Percentiles rank a stretch among this genome's conserved stretches.
These are phyloP conservation scores for Cyprinella venusta DNA, from an alignment of 2,797 vertebrate species.

Conservation along the genomic window DNA sequence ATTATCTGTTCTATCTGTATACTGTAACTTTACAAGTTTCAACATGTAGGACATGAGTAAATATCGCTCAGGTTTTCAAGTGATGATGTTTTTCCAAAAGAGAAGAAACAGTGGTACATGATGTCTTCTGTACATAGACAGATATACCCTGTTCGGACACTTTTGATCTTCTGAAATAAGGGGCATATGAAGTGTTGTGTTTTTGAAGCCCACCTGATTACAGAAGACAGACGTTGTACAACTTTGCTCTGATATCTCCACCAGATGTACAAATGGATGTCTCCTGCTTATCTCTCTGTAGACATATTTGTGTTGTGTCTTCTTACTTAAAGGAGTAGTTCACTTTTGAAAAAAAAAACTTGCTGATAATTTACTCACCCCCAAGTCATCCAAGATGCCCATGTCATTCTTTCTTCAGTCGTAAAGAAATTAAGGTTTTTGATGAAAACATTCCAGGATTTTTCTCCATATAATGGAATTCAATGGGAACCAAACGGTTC, in stretches of 20 bases:
- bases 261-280: conserved; percentile 12
- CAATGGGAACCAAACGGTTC: no score
- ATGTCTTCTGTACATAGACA: not conserved
- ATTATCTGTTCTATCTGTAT: conserved; percentile 23
- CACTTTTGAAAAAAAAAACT: no score
- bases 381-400: no score
- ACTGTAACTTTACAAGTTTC: conserved; percentile 6
- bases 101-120: not conserved
- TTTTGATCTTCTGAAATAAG: conserved; percentile 4
- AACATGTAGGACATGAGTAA: conserved; percentile 3
- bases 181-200: not conserved
- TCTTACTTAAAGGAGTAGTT: not conserved
- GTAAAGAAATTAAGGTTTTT: no score
- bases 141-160: not conserved
- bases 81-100: not conserved
- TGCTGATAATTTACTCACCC: no score
- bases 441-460: no score
- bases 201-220: not conserved
- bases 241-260: conserved; percentile 6
- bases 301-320: conserved; percentile 15
- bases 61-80: not conserved
- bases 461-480: no score
- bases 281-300: not conserved
- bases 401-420: no score
- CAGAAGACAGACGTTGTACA: not conserved